A percentile compares a stretch with the other conserved stretches of the same genome.
phyloP scores from a whole-genome alignment of 2,888 invertebrate genomes.

The Sphecodes monilicornis region DNA sequence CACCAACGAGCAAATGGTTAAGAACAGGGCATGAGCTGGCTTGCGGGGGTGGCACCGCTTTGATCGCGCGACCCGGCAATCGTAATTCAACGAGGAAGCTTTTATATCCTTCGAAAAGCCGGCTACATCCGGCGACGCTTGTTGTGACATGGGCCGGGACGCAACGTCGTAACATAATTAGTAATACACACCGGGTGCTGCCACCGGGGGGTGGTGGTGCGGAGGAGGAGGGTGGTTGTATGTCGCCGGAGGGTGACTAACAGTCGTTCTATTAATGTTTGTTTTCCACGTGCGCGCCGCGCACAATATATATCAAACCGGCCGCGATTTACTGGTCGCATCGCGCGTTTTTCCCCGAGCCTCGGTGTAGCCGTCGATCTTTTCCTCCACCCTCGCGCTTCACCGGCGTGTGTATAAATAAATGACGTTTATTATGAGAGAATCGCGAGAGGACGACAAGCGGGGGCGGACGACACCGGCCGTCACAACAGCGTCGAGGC shows the following conservation, averaged over 20 bases:
- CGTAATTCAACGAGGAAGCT: constrained; percentile 52
- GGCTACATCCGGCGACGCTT: constrained; percentile 56
- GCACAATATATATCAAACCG: constrained; percentile 53
- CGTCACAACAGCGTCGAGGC: constrained; percentile 79
- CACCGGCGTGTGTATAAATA: constrained; percentile 74
- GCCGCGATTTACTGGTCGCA: constrained; percentile 60
- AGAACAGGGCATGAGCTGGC: neutral
- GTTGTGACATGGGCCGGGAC: constrained; percentile 64
- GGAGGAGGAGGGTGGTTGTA: constrained; percentile 4
- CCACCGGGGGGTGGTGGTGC: constrained; percentile 28
- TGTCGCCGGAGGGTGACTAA: constrained; percentile 58
- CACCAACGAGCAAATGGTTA: neutral
- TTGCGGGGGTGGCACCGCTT: constrained; percentile 6
- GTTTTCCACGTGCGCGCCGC: constrained; percentile 63
- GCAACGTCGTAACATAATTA: constrained; percentile 68
- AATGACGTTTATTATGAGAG: constrained; percentile 81
- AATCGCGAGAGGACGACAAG: constrained; percentile 53
- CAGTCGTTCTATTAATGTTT: constrained; percentile 69
- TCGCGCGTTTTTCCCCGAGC: constrained; percentile 46
- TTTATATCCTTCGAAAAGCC: constrained; percentile 39
- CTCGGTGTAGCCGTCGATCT: constrained; percentile 65
- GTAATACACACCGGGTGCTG: constrained; percentile 51
- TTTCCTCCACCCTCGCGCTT: constrained; percentile 36
- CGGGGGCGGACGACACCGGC: constrained; percentile 46
- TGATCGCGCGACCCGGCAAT: constrained; percentile 39